Evolutionary conservation across 2,888 invertebrate genomes (phyloP).

Genomic region (Latheticus oryzae): DNA sequence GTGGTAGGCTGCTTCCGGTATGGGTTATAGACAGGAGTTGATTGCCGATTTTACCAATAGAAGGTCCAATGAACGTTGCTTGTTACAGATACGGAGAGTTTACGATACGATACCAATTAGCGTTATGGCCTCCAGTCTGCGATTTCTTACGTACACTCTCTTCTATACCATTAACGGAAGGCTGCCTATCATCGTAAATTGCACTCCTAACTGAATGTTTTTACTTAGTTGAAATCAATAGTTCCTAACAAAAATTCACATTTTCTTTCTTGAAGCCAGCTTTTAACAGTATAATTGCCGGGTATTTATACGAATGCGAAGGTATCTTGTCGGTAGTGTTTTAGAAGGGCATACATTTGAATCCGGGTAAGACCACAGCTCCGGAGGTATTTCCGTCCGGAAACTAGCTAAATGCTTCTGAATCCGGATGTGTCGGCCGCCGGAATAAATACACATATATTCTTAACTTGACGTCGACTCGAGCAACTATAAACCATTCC

Average conservation of each 20-base stretch:
- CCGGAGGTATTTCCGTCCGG: constrained; percentile 62
- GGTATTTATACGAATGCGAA: constrained; percentile 8
- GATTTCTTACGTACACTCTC: constrained; percentile 43
- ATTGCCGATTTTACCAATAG: constrained; percentile 60
- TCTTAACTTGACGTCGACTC: constrained; percentile 45
- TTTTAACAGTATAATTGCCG: background rate
- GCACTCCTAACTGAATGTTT: no score
- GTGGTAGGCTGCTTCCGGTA: constrained; percentile 44
- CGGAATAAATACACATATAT: constrained; percentile 63
- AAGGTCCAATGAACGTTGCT: constrained; percentile 55
- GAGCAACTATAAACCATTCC: constrained; percentile 2
- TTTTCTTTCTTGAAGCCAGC: no score
- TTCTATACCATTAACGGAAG: constrained; percentile 36
- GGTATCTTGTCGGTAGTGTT: constrained; percentile 27
- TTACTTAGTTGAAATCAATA: no score
- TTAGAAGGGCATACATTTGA: constrained; percentile 48
- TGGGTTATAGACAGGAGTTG: constrained; percentile 57
- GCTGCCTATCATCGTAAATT: constrained; percentile 41
- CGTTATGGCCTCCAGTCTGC: constrained; percentile 53
- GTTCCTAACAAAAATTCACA: no score
- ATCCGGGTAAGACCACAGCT: constrained; percentile 60
- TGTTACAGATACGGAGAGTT: constrained; percentile 58
- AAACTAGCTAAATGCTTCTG: constrained; percentile 62
- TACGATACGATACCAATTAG: constrained; percentile 60
- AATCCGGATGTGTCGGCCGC: constrained; percentile 62